phyloP scores from a whole-genome alignment of 2,113 vertebrate species.

The Myotis davidii region DNA sequence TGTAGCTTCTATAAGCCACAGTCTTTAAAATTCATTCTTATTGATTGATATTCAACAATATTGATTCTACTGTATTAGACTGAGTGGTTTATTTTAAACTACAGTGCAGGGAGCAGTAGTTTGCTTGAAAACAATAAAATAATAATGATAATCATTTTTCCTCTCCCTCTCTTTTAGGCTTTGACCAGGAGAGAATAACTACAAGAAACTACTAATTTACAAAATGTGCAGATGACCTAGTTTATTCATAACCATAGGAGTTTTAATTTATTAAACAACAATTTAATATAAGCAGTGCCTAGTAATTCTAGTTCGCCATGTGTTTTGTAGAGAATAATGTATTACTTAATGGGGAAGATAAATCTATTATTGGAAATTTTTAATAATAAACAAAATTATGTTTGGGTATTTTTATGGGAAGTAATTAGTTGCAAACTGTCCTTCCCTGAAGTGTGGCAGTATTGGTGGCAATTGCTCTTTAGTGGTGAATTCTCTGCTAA shows the following conservation, averaged over 20 bases:
- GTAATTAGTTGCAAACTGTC: conserved; percentile 79
- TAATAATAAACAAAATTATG: conserved; percentile 80
- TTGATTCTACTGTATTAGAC: conserved; percentile 74
- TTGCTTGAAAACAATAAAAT: conserved; percentile 79
- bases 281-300: conserved; percentile 81
- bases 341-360: conserved; percentile 81
- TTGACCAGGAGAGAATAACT: conserved; percentile 78
- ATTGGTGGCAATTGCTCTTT: conserved; percentile 68
- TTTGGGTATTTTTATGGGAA: conserved; percentile 76
- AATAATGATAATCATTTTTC: conserved; percentile 78
- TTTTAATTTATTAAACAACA: conserved; percentile 82
- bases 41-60: conserved; percentile 72
- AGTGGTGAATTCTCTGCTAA: conserved; percentile 38
- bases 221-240: conserved; percentile 76
- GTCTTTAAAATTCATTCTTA: conserved; percentile 46
- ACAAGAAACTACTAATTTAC: conserved; percentile 82
- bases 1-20: background rate
- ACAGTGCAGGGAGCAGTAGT: conserved; percentile 64
- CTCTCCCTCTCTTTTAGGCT: conserved; percentile 63
- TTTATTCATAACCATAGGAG: conserved; percentile 81
- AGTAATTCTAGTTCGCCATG: conserved; percentile 74
- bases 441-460: conserved; percentile 58
- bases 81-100: conserved; percentile 75
- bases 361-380: conserved; percentile 80
- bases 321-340: conserved; percentile 77